Evolutionary conservation across 2,113 vertebrate species (phyloP).

Genomic region (Cheirogaleus medius): DNA sequence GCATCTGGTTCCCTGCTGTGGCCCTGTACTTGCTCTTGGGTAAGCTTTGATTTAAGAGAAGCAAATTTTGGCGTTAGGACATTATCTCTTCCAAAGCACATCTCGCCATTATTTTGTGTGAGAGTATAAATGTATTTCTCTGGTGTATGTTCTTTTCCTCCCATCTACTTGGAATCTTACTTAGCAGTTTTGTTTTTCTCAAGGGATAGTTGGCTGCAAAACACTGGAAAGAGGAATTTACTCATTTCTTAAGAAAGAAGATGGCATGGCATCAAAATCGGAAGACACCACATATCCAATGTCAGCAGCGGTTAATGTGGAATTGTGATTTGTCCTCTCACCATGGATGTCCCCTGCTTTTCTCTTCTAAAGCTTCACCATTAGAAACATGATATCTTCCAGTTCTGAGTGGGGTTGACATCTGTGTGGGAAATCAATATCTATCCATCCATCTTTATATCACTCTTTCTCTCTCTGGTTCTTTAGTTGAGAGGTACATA

Average conservation of each 20-base stretch:
- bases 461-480: not conserved
- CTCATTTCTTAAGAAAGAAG: slow-evolving; percentile 7
- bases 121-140: not conserved
- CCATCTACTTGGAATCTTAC: not conserved
- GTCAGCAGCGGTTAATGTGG: not conserved
- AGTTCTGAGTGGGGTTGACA: not conserved
- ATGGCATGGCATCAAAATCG: not conserved
- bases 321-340: slow-evolving; percentile 35
- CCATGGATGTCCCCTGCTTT: not conserved
- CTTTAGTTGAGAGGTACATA: not conserved
- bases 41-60: not conserved
- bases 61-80: not conserved
- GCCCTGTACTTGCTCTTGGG: not conserved
- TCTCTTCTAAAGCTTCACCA: not conserved
- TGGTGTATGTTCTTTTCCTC: too few species aligned
- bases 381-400: not conserved
- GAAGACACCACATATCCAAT: not conserved
- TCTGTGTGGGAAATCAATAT: slow-evolving; percentile 13
- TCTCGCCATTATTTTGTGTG: not conserved
- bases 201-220: not conserved
- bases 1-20: not conserved
- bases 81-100: not conserved
- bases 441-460: not conserved
- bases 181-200: not conserved
- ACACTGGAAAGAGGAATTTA: not conserved